These are phyloP conservation scores for Crossaster papposus DNA, from an alignment of 53 echinoderm and acorn worm genomes.

Conservation along the genomic window DNA sequence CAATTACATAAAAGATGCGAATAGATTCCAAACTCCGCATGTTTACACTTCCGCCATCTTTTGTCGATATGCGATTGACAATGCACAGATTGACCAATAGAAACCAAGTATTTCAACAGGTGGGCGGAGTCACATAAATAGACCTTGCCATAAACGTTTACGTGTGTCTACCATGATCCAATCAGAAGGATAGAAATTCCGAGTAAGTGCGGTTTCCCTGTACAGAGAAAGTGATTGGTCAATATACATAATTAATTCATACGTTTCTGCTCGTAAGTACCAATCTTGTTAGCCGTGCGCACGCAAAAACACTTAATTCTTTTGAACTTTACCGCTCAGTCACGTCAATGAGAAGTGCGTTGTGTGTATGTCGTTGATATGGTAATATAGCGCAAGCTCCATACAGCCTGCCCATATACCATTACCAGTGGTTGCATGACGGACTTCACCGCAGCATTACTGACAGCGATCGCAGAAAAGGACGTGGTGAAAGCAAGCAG, in stretches of 20 bases:
- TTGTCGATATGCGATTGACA: not conserved
- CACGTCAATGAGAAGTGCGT: slow-evolving; percentile 34
- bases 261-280: slow-evolving; percentile 55
- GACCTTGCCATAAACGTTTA: slow-evolving; percentile 17
- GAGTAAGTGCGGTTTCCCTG: not conserved
- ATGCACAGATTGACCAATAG: slow-evolving; percentile 33
- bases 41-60: slow-evolving; percentile 35
- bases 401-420: not conserved
- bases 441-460: not conserved
- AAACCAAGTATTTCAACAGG: slow-evolving; percentile 54
- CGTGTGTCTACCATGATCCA: slow-evolving; percentile 1
- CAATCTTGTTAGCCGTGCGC: slow-evolving; percentile 61
- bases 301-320: slow-evolving; percentile 24
- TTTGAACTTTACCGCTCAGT: slow-evolving; percentile 55
- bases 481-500: slow-evolving; percentile 27
- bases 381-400: slow-evolving; percentile 50
- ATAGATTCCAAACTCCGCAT: not conserved
- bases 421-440: slow-evolving; percentile 31
- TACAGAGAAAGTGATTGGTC: slow-evolving; percentile 29
- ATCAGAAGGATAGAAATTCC: slow-evolving; percentile 29
- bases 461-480: slow-evolving; percentile 6
- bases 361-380: slow-evolving; percentile 58
- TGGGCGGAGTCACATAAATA: slow-evolving; percentile 40
- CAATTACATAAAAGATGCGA: not conserved
- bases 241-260: slow-evolving; percentile 37